phyloP scores from a whole-genome alignment of 2,797 vertebrate genomes.

The Sebastiscus tertius region DNA sequence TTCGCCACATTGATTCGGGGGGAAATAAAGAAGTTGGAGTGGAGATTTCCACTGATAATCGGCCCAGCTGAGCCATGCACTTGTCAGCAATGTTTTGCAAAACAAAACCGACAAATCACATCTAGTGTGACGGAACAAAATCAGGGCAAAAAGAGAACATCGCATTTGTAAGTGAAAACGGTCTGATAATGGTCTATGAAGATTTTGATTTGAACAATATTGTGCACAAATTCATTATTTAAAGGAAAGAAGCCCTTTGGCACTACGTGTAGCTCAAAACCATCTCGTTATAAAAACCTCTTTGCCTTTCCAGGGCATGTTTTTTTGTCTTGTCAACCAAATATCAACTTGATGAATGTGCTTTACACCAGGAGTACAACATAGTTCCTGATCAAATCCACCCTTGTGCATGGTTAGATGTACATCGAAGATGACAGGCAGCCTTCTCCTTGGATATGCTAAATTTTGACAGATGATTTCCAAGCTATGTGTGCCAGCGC shows the following conservation, averaged over 20 bases:
- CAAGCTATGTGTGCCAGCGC: conserved; percentile 76
- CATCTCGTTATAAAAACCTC: conserved; percentile 45
- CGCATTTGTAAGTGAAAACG: conserved; percentile 3
- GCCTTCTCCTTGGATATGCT: conserved; percentile 84
- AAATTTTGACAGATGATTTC: conserved; percentile 90
- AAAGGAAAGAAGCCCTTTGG: conserved; percentile 19
- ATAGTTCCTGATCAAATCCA: conserved; percentile 81
- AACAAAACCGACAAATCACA: conserved; percentile 59
- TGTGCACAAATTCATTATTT: conserved; percentile 31
- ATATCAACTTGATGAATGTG: conserved; percentile 74
- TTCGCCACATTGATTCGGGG: conserved; percentile 86
- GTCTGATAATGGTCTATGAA: conserved; percentile 5
- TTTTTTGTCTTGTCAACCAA: conserved; percentile 57
- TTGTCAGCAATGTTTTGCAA: conserved; percentile 73
- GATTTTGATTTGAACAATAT: conserved; percentile 39
- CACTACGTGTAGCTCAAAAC: conserved; percentile 45
- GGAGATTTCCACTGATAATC: conserved; percentile 91
- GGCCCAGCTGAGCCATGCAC: conserved; percentile 83
- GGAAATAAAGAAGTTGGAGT: conserved; percentile 86
- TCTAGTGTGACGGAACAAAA: conserved; percentile 29
- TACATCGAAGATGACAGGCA: conserved; percentile 86
- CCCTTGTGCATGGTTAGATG: conserved; percentile 82
- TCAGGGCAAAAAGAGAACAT: conserved; percentile 11
- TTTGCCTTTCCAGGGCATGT: conserved; percentile 29
- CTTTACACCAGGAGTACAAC: conserved; percentile 61